These are phyloP conservation scores for Sceliomorpha sp. DNA, from an alignment of 2,888 invertebrate genomes.

Conservation along the genomic window DNA sequence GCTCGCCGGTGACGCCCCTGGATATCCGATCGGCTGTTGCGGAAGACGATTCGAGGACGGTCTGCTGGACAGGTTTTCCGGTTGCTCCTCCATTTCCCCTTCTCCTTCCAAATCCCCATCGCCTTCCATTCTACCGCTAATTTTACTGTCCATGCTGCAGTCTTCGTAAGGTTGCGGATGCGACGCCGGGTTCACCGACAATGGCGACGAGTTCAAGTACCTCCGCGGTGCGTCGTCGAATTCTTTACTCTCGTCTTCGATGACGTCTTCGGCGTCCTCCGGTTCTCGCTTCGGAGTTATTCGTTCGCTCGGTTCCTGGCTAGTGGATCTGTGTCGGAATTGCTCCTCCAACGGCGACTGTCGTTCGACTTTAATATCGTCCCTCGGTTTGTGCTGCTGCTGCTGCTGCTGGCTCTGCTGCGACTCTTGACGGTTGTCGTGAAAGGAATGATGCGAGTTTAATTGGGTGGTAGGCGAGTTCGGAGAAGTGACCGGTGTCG, in stretches of 20 bases:
- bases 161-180: conserved; percentile 86
- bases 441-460: conserved; percentile 76
- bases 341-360: conserved; percentile 64
- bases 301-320: conserved; percentile 77
- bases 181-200: conserved; percentile 78
- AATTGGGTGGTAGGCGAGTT: conserved; percentile 67
- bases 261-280: conserved; percentile 83
- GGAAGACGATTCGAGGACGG: conserved; percentile 63
- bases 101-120: conserved; percentile 81
- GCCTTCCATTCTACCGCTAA: conserved; percentile 84
- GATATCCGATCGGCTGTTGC: conserved; percentile 69
- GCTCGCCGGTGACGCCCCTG: conserved; percentile 76
- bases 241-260: conserved; percentile 83
- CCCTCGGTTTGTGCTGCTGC: conserved; percentile 63
- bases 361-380: conserved; percentile 69
- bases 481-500: conserved; percentile 72
- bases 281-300: conserved; percentile 87
- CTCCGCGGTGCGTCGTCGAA: conserved; percentile 72
- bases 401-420: conserved; percentile 49
- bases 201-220: conserved; percentile 69
- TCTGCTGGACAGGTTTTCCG: conserved; percentile 88
- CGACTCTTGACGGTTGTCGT: conserved; percentile 64
- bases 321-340: conserved; percentile 66
- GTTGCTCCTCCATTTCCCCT: conserved; percentile 85
- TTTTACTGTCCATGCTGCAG: conserved; percentile 88